Evolutionary conservation across 2,113 vertebrate genomes (phyloP), one percentile per base, ranked within the genome.

Genomic region (Nibea coibor): DNA sequence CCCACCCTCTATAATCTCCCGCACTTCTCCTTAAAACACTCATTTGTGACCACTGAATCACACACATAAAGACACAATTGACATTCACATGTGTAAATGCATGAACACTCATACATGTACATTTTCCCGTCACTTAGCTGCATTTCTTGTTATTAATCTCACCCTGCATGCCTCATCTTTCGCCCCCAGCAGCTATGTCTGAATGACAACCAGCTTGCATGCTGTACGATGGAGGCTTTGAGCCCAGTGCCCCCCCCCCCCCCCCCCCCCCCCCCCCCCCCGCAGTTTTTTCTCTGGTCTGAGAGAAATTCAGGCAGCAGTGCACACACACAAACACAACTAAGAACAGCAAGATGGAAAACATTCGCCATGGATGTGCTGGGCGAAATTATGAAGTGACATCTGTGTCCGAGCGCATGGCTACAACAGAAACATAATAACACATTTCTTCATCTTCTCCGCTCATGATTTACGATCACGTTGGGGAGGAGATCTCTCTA

Each of bases 381-480:
- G 54, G 43, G 9, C 48, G 71, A 68, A 89, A 82, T 89, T 84
- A 51, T 73, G 71, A 75, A 81, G 78, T 68, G 72, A 75, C 58
- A 72, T 68, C 76, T 20, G 10, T 43, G 70, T 28, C 72, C 10
- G 31, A 68, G 73, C 26, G 74, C 75, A 16, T 45, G 43, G 76
- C 75, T 51, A 78, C 78, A 53, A 39, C 47, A 0, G 26, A 35
- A 16, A 76, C 80, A 87, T 84, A 80, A 90, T 66, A 24, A 74
- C 59, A 61, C 1, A 0, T 61, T 74, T 43, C 47, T 78, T 47
- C 66, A 51, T 75, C 39, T 50, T 54, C 70, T 74, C 57, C 47
- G 63, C 59, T 67, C 66, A 62, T 86, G 83, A 90, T 91, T 89
- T 87, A 91, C 66, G 67, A 85, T 78, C 20, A 54, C 50, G 5